phyloP scores from a whole-genome alignment of 2,888 invertebrate genomes.

The Stenotaenia linearis region DNA sequence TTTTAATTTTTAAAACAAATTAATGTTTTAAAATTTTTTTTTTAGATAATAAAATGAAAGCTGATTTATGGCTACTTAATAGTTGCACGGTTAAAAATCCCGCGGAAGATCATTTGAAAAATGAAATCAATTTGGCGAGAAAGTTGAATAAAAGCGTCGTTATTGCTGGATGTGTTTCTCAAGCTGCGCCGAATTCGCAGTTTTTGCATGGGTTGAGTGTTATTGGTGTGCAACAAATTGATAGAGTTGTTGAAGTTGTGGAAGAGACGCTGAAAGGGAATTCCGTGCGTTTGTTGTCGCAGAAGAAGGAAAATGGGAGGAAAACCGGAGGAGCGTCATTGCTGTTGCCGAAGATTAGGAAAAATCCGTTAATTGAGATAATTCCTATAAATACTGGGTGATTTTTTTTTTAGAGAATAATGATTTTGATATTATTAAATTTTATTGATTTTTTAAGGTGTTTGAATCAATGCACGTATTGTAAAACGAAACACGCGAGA shows the following conservation, averaged over 20 bases:
- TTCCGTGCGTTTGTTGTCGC: conserved; percentile 67
- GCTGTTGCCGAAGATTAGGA: conserved; percentile 84
- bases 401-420: no score
- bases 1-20: neutral
- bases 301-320: conserved; percentile 67
- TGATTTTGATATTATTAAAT: no score
- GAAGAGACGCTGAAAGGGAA: conserved; percentile 91
- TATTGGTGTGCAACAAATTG: conserved; percentile 98
- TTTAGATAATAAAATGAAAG: conserved; percentile 64
- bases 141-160: conserved; percentile 75
- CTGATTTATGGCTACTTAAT: conserved; percentile 92
- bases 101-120: conserved; percentile 89
- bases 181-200: conserved; percentile 58
- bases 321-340: conserved; percentile 83
- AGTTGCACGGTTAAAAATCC: conserved; percentile 98
- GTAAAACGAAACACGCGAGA: conserved; percentile 95
- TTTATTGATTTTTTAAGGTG: conserved; percentile 53
- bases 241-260: conserved; percentile 92
- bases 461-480: conserved; percentile 96
- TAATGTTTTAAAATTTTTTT: neutral
- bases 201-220: conserved; percentile 73
- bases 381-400: conserved; percentile 88
- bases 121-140: conserved; percentile 66
- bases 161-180: conserved; percentile 96
- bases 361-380: conserved; percentile 94